Conservation (phyloP, 2,797 vertebrate genomes). For the Cynopterus sphinx region DNA sequence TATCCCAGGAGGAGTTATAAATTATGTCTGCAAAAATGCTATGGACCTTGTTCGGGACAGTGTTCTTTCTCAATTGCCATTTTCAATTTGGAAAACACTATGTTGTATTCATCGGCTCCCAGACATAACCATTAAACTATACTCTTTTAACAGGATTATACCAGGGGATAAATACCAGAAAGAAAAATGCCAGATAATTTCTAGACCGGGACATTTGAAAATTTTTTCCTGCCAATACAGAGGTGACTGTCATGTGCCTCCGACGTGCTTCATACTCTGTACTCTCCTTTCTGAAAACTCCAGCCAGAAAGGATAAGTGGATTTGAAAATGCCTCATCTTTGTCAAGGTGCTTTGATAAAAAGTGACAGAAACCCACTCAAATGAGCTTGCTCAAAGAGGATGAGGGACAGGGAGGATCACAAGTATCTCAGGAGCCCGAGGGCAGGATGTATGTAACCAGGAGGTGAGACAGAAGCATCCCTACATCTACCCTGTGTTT, state of each 20-base stretch:
- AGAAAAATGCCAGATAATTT: background rate
- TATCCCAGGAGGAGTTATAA: background rate
- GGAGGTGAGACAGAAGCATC: background rate
- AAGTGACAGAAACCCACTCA: background rate
- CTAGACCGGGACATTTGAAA: slow-evolving; percentile 4
- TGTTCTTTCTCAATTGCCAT: slow-evolving; percentile 55
- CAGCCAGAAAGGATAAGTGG: background rate
- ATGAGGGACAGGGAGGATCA: background rate
- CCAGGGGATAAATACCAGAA: background rate
- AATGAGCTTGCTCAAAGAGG: background rate
- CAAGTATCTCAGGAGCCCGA: background rate
- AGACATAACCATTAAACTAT: slow-evolving; percentile 19
- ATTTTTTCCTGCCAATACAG: background rate
- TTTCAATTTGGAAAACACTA: slow-evolving; percentile 45
- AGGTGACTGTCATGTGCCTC: background rate
- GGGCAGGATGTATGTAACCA: fast-evolving
- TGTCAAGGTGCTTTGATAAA: background rate
- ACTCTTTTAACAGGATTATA: background rate
- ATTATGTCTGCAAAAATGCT: background rate
- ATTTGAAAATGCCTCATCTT: background rate
- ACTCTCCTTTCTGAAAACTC: background rate
- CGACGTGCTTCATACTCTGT: background rate
- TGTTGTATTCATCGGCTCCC: background rate
- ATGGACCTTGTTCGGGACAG: slow-evolving; percentile 15
- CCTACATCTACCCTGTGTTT: background rate